Evolutionary conservation across 2,888 invertebrate species (phyloP), one percentile per base, ranked within the genome.

Genomic region (Scrobipalpa costella): DNA sequence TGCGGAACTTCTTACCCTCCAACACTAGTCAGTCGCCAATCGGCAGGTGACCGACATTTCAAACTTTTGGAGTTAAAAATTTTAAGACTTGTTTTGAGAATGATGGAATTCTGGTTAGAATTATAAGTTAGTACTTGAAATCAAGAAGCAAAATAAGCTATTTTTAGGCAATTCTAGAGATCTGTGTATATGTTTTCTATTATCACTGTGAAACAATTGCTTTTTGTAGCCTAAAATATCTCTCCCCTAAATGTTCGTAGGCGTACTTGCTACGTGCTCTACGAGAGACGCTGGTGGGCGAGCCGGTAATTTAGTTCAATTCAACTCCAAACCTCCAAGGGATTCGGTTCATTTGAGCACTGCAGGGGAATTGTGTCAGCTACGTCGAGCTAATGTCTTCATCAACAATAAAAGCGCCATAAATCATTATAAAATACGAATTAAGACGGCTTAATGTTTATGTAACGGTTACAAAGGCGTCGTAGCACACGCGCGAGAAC

Each of bases 361-460:
- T 38, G 33, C 47, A 38, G 33, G 58, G 49, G 34, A 57, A 65
- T 44, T 57, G 34, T 44, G 47, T 50, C 19, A 27, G 61, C 36
- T 13, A 55, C 36, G 60, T 33, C 64, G 66, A 64, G 67, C 72
- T 72, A 73, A 77, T 71, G 74, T 75, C 73, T 78, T 76, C 69
- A 75, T 73, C 67, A 72, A 80, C 80, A 80, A 80, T 77, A 71
- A 72, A 73, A 64, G 69, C 65, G 77, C 73, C 73, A 85, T 86
- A 85, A 84, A 86, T 86, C 84, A 85, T 84, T 81, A 81, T 81
- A 82, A 85, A 85, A 81, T 79, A 78, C 73, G 75, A 76, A 82
- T 82, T 80, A 81, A 81, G 79, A 68, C 73, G 70, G 75, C 73
- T 75, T 78, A 74, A 81, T 85, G 83, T 85, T 82, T 82, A 77